phyloP scores from a whole-genome alignment of 2,888 invertebrate genomes.

The Megastigmus dorsalis region DNA sequence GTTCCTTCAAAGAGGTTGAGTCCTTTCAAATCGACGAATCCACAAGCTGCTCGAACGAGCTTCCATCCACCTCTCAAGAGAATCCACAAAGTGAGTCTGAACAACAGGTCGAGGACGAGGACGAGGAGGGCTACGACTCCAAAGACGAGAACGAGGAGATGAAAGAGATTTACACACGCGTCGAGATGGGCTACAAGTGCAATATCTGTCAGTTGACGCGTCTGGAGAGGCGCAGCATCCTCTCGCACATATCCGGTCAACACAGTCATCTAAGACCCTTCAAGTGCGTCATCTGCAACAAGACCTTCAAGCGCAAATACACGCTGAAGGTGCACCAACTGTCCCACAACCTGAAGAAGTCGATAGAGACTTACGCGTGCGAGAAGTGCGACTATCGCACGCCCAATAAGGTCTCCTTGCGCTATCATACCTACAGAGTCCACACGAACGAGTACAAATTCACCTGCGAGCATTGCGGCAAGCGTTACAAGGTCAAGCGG shows the following conservation, averaged over 20 bases:
- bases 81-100: too few species aligned
- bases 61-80: conserved; percentile 13
- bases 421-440: conserved; percentile 60
- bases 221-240: background rate
- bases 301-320: conserved; percentile 47
- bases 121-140: background rate
- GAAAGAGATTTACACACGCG: background rate
- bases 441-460: conserved; percentile 62
- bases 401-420: conserved; percentile 64
- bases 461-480: conserved; percentile 64
- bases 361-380: conserved; percentile 57
- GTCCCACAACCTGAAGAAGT: background rate
- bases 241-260: background rate
- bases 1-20: background rate
- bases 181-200: conserved; percentile 12
- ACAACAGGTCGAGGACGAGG: background rate
- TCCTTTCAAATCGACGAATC: background rate
- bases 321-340: conserved; percentile 4
- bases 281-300: conserved; percentile 62
- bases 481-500: conserved; percentile 64
- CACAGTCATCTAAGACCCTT: conserved; percentile 65
- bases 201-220: conserved; percentile 20
- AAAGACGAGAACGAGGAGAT: background rate
- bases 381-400: conserved; percentile 68
- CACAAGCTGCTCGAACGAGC: background rate